phyloP scores from a whole-genome alignment of 2,888 invertebrate genomes.

The Tetanocera ferruginea region DNA sequence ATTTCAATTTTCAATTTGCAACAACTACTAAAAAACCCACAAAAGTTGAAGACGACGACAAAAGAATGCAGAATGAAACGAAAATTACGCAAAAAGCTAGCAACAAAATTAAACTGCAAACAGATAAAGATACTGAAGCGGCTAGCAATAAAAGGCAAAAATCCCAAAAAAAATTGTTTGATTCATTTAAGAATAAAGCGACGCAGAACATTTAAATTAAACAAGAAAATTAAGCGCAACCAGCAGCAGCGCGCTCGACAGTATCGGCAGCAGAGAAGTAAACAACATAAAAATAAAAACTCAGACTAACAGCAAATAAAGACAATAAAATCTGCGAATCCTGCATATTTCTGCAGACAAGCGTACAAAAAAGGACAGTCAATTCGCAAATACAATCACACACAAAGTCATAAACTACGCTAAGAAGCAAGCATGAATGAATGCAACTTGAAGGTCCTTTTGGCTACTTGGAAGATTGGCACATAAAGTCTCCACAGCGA shows the following conservation, averaged over 20 bases:
- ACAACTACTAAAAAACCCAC: neutral
- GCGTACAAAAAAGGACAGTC: conserved; percentile 2
- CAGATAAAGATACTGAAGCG: neutral
- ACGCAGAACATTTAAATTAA: conserved; percentile 28
- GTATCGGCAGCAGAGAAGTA: neutral
- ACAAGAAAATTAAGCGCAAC: neutral
- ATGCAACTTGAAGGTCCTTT: too few relatives aligned
- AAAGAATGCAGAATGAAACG: conserved; percentile 31
- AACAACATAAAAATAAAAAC: neutral
- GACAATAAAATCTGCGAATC: neutral
- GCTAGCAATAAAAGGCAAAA: neutral
- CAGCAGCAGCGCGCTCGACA: neutral
- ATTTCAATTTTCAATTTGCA: conserved; percentile 34
- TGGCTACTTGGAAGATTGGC: neutral
- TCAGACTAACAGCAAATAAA: neutral
- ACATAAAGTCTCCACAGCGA: neutral
- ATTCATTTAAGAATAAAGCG: neutral
- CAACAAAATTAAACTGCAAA: conserved; percentile 16
- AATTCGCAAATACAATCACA: conserved; percentile 4
- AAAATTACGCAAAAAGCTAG: conserved; percentile 30
- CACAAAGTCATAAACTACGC: neutral
- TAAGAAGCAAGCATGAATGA: too few relatives aligned
- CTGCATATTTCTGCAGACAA: neutral
- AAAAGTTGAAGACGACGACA: conserved; percentile 12
- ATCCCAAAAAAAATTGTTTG: conserved; percentile 9